Evolutionary conservation across 2,888 invertebrate genomes (phyloP).

Genomic region (Agrilus mali): DNA sequence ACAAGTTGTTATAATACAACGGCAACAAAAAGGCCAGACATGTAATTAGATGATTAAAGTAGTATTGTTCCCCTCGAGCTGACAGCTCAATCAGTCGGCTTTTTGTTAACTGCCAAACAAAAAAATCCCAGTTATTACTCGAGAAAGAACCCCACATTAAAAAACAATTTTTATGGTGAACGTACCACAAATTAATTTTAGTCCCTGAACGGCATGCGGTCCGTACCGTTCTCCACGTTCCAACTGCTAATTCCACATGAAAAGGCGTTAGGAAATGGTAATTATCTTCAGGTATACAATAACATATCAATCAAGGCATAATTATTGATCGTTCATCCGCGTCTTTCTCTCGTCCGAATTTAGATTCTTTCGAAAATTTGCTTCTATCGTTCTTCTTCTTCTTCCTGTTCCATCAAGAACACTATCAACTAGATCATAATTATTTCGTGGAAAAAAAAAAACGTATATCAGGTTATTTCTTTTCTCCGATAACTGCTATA

Average conservation of each 20-base stretch:
- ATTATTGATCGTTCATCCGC: conserved; percentile 22
- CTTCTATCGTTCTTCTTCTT: too few species aligned
- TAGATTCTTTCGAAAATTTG: too few species aligned
- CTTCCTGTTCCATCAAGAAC: too few species aligned
- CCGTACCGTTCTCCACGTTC: conserved; percentile 4
- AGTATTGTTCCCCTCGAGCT: conserved; percentile 32
- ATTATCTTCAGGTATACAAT: conserved; percentile 32
- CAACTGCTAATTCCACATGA: conserved; percentile 17
- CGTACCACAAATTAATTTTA: conserved; percentile 19
- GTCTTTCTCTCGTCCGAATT: conserved; percentile 4
- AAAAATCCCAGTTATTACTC: conserved; percentile 29
- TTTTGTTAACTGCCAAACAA: conserved; percentile 26
- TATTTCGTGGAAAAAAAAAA: too few species aligned
- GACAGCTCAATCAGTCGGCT: conserved; percentile 34
- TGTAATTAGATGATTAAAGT: conserved; percentile 36
- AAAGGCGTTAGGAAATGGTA: conserved; percentile 19
- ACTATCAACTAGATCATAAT: too few species aligned
- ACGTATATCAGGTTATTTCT: too few species aligned
- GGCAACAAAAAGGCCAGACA: conserved; percentile 29
- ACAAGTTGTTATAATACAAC: conserved; percentile 24
- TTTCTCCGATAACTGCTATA: too few species aligned
- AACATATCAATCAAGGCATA: conserved; percentile 32
- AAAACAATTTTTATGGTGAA: conserved; percentile 31
- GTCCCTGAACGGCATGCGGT: conserved; percentile 10
- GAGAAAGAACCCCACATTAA: conserved; percentile 30